A percentile compares a stretch with the other conserved stretches of the same genome.
phyloP scores from a whole-genome alignment of 1,140 invertebrate species.

The Lucilia cuprina region DNA sequence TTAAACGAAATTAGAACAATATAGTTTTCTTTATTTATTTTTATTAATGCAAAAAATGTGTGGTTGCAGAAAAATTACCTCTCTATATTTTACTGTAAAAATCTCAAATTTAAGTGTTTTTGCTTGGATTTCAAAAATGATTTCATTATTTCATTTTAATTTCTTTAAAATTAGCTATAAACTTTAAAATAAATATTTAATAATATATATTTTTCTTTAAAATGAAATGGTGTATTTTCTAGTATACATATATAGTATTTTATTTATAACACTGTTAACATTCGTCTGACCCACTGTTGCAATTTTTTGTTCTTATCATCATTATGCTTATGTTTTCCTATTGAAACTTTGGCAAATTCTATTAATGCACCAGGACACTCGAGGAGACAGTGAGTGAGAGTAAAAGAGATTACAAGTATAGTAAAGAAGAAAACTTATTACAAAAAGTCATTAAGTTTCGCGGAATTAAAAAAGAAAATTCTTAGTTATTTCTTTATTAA shows the following conservation, averaged over 20 bases:
- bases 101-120: no score
- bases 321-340: slow-evolving; percentile 11
- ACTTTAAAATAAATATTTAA: no score
- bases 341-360: slow-evolving; percentile 11
- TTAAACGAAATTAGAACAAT: no score
- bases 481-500: neutral
- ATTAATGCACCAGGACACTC: neutral
- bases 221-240: neutral
- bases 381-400: slow-evolving; percentile 7
- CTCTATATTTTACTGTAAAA: no score
- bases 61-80: no score
- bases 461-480: slow-evolving; percentile 56
- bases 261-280: neutral
- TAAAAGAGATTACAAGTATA: slow-evolving; percentile 52
- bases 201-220: neutral
- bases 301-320: neutral
- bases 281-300: neutral
- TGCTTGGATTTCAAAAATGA: no score
- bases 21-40: no score
- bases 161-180: no score
- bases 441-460: slow-evolving; percentile 62
- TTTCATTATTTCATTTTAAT: no score
- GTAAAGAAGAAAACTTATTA: slow-evolving; percentile 63
- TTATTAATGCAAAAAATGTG: no score
- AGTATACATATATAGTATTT: neutral